phyloP scores from a whole-genome alignment of 2,888 invertebrate species.

The Ethmia dodecea region DNA sequence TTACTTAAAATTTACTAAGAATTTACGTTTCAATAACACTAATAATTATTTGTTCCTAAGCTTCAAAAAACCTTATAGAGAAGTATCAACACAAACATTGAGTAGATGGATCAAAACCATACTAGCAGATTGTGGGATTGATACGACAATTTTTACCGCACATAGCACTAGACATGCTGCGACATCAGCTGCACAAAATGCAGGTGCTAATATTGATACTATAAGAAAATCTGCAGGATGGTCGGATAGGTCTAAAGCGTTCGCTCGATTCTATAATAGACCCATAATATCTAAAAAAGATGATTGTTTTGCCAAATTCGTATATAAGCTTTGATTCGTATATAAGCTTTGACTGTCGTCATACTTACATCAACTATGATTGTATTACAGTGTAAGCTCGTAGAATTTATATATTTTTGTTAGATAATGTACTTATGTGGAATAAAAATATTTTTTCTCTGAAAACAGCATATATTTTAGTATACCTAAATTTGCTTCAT shows the following conservation, averaged over 20 bases:
- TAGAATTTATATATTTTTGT: no score
- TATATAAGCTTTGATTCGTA: no score
- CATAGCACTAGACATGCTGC: conserved; percentile 11
- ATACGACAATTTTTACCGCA: conserved; percentile 3
- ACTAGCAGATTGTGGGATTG: conserved; percentile 4
- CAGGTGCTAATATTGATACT: conserved; percentile 9
- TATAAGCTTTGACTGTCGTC: no score
- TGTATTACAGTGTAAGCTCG: no score
- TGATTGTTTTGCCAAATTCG: no score
- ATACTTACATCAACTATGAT: no score
- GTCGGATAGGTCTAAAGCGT: conserved; percentile 1
- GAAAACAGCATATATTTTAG: no score
- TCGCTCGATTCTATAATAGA: conserved; percentile 7
- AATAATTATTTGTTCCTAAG: conserved; percentile 2
- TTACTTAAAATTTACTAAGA: conserved; percentile 7
- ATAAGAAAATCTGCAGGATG: conserved; percentile 9
- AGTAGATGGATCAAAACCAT: conserved; percentile 8
- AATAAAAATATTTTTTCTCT: no score
- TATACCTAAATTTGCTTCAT: no score
- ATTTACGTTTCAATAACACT: not conserved
- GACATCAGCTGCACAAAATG: conserved; percentile 5
- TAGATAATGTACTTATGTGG: no score
- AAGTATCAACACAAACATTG: conserved; percentile 1
- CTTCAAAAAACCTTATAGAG: conserved; percentile 2
- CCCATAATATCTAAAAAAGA: not conserved